phyloP scores from a whole-genome alignment of 2,113 vertebrate genomes.

The Centropristis striata region DNA sequence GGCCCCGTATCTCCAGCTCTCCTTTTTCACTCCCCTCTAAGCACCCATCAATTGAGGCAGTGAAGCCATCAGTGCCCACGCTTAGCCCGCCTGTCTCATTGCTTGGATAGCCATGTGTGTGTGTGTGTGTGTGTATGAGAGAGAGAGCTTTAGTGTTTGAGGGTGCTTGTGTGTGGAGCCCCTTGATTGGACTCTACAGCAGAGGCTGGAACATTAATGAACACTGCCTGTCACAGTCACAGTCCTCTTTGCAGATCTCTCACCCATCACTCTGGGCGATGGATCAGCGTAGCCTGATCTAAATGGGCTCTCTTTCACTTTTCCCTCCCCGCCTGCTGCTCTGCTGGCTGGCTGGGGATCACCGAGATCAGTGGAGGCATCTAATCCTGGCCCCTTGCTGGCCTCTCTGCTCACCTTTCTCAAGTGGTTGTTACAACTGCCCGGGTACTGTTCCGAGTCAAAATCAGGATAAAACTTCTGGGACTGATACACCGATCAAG shows the following conservation, averaged over 20 bases:
- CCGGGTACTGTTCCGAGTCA: background rate
- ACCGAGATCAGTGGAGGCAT: constrained; percentile 47
- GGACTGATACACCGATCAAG: background rate
- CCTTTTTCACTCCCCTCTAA: constrained; percentile 64
- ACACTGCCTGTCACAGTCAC: constrained; percentile 64
- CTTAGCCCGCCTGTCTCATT: constrained; percentile 62
- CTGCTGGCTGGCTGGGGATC: constrained; percentile 31
- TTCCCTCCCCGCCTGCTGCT: constrained; percentile 10
- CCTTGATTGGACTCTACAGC: constrained; percentile 78
- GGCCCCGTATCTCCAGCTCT: constrained; percentile 52
- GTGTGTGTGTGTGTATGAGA: constrained; percentile 30
- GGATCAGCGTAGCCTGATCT: constrained; percentile 55
- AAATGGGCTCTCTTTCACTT: constrained; percentile 53
- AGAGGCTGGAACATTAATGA: constrained; percentile 71
- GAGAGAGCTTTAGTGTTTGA: constrained; percentile 48
- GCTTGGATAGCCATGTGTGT: constrained; percentile 46
- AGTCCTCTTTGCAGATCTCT: constrained; percentile 55
- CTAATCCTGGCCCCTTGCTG: constrained; percentile 33
- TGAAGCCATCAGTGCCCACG: constrained; percentile 75
- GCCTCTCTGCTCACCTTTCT: constrained; percentile 20
- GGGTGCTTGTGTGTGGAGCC: constrained; percentile 67
- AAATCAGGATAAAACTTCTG: constrained; percentile 21
- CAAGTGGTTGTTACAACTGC: constrained; percentile 20
- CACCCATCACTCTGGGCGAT: constrained; percentile 55
- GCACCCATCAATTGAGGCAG: constrained; percentile 77